Percentiles rank a stretch among this genome's conserved stretches.
phyloP scores from a whole-genome alignment of 2,888 invertebrate genomes.

The Taenaris catops region DNA sequence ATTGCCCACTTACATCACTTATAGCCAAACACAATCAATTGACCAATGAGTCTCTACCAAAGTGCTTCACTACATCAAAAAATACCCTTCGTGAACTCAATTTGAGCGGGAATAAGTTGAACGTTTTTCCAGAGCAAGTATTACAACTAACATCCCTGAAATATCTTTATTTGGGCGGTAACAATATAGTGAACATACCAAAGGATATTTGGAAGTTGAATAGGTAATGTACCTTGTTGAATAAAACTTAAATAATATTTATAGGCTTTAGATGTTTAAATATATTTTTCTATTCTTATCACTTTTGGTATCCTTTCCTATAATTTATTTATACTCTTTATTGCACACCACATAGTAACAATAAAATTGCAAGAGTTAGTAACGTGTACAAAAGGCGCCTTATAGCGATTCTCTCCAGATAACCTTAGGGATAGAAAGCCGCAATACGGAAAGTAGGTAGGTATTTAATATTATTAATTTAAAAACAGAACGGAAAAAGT shows the following conservation, averaged over 20 bases:
- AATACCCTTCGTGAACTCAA: constrained; percentile 91
- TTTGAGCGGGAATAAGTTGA: constrained; percentile 94
- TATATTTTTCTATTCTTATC: no score
- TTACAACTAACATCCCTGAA: constrained; percentile 87
- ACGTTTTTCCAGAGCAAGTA: constrained; percentile 91
- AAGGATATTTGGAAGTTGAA: constrained; percentile 84
- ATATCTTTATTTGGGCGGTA: constrained; percentile 95
- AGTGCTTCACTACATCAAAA: constrained; percentile 84
- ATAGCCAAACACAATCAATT: constrained; percentile 94
- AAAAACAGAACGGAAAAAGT: no score
- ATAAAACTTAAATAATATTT: no score
- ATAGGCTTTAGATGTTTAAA: no score
- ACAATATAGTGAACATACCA: constrained; percentile 89
- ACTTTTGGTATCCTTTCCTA: background rate
- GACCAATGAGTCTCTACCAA: constrained; percentile 91
- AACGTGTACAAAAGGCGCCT: no score
- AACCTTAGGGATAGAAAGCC: no score
- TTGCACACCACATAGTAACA: no score
- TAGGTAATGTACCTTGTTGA: constrained; percentile 39
- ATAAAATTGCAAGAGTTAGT: no score
- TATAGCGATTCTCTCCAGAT: no score
- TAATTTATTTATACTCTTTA: no score
- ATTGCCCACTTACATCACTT: constrained; percentile 87
- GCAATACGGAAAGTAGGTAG: no score
- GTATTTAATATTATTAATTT: no score